These are phyloP conservation scores for Sebastes matsubarae DNA, from an alignment of 2,797 vertebrate species.

Conservation along the genomic window DNA sequence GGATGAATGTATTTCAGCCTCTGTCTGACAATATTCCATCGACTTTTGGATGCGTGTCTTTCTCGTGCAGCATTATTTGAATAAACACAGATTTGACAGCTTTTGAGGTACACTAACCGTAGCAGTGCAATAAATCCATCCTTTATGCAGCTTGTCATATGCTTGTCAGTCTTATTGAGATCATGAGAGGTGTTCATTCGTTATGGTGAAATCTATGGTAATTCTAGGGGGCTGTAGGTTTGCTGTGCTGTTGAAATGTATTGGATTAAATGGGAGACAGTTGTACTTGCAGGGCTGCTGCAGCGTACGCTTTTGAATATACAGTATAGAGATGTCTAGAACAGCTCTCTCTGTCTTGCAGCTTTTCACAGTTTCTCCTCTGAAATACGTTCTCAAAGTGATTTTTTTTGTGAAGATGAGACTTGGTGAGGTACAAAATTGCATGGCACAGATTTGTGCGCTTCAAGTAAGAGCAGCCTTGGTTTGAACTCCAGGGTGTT, in stretches of 20 bases:
- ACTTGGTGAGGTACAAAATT: conserved; percentile 6
- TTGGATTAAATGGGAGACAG: neutral
- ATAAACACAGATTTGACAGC: neutral
- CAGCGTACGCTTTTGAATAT: neutral
- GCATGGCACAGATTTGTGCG: neutral
- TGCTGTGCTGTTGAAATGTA: neutral
- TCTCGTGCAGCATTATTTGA: neutral
- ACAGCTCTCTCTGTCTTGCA: neutral
- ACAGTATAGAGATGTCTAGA: neutral
- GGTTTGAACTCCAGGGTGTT: conserved; percentile 18
- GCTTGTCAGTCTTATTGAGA: conserved; percentile 14
- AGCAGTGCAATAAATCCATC: neutral
- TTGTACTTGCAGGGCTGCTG: neutral
- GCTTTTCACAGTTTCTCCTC: neutral
- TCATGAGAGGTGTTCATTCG: conserved; percentile 9
- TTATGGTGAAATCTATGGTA: conserved; percentile 6
- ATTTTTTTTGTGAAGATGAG: neutral
- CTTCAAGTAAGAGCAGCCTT: neutral
- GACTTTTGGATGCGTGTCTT: neutral
- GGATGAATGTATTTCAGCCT: neutral
- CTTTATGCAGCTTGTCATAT: conserved; percentile 1
- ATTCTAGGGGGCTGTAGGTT: neutral
- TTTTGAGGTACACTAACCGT: neutral
- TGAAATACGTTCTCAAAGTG: neutral
- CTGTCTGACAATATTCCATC: neutral